phyloP scores from a whole-genome alignment of 1,140 invertebrate species.

The Drosophila tsacasi region DNA sequence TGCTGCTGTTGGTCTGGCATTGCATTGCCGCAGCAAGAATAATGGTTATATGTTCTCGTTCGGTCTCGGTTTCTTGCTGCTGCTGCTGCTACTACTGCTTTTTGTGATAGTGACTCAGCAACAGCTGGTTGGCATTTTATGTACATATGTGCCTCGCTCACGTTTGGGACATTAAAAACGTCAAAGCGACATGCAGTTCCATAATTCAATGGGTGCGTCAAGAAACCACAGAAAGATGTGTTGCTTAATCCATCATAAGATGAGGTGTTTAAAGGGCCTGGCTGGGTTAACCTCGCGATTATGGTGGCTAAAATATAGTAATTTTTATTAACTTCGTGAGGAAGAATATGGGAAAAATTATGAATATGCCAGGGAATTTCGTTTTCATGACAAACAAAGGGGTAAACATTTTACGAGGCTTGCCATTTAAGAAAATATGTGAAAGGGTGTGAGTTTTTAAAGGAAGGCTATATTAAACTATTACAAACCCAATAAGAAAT shows the following conservation, averaged over 20 bases:
- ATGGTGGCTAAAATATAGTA: slow-evolving; percentile 3
- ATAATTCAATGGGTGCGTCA: slow-evolving; percentile 53
- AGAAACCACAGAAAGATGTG: slow-evolving; percentile 12
- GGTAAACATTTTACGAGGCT: background rate
- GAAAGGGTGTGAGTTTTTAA: background rate
- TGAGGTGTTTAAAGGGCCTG: background rate
- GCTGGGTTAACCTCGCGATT: background rate
- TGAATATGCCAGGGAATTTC: background rate
- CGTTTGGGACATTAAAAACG: slow-evolving; percentile 66
- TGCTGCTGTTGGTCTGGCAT: slow-evolving; percentile 14
- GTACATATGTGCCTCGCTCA: slow-evolving; percentile 46
- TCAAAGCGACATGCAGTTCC: slow-evolving; percentile 42
- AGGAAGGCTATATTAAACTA: no score
- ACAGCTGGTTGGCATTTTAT: slow-evolving; percentile 36
- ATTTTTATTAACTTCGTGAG: background rate
- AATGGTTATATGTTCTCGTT: slow-evolving; percentile 57
- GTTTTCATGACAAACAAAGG: background rate
- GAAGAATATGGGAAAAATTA: background rate
- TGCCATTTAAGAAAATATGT: background rate
- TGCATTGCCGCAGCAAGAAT: slow-evolving; percentile 59
- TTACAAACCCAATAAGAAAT: background rate
- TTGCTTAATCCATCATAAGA: slow-evolving; percentile 29
- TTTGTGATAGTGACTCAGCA: slow-evolving; percentile 32
- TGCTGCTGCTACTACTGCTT: slow-evolving; percentile 8
- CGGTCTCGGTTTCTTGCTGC: slow-evolving; percentile 13